Evolutionary conservation across 2,888 invertebrate genomes (phyloP), one percentile per base, ranked within the genome.

Genomic region (Tetragonisca angustula): DNA sequence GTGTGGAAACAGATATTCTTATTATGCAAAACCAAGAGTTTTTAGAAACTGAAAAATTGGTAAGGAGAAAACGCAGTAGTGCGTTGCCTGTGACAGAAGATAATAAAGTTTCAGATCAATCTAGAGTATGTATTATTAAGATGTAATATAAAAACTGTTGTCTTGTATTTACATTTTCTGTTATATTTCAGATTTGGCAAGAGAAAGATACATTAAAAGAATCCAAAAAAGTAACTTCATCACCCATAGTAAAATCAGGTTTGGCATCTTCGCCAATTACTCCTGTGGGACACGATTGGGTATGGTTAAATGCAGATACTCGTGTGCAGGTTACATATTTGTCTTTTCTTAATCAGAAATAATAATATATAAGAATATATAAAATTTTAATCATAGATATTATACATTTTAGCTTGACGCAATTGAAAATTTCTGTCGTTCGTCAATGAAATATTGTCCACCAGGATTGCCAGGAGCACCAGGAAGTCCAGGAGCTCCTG

Each of bases 281-380:
- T 0, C 96, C 96, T 0, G 96, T 97, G 1, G 97, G 97, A 0
- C 97, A 97, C 2, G 97, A 97, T 43, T 98, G 97, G 97, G 97
- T 98, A 87, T 98, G 98, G 97, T 94, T 98, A 87, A 98, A 98
- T 77, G 97, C 97, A 86, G 97, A 98, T 91, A 98, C 98, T 56
- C 96, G 98, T 89, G 97, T 98, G 89, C 97, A 98, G 92, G 98
- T 98, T 59, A 49, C 67, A 76, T n/a, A 52, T 68, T 64, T 1
- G 5, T 6, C 24, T 67, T 27, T 49, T 71, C 15, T 78, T 24
- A 50, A 64, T 5, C 15, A 27, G 1, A 43, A 19, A 19, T 61
- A 19, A 61, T 61, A 21, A 52, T 52, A 19, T n/a, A 50, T 43
- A 6, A 9, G 52, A 69, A 71, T 32, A 72, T 24, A 36, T 36